A percentile compares a stretch with the other conserved stretches of the same genome.
Evolutionary conservation across 2,113 vertebrate species (phyloP).

Genomic region (Tachycineta bicolor): DNA sequence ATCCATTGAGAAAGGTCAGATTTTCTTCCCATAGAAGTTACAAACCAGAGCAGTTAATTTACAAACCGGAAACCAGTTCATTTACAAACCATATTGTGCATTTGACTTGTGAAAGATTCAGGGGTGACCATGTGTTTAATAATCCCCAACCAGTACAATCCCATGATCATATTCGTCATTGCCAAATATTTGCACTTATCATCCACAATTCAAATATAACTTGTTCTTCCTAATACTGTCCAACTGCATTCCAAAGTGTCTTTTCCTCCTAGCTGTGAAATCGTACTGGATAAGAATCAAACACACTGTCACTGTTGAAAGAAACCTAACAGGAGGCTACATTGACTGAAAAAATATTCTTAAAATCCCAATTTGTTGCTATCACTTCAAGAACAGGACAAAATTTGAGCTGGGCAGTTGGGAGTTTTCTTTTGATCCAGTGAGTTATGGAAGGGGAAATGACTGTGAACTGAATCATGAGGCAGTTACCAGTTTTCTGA

Average conservation of each 20-base stretch:
- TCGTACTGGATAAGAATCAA: not conserved
- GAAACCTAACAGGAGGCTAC: not conserved
- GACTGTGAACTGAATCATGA: not conserved
- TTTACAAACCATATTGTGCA: slow-evolving; percentile 1
- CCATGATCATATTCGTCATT: not conserved
- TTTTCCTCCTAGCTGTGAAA: not conserved
- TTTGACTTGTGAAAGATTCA: not conserved
- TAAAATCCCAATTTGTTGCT: not conserved
- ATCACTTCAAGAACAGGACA: not conserved
- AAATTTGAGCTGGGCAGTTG: not conserved
- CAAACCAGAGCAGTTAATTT: not conserved
- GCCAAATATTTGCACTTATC: not conserved
- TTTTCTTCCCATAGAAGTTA: slow-evolving; percentile 35
- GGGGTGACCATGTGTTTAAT: not conserved
- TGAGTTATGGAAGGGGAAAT: not conserved
- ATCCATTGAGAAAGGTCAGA: not conserved
- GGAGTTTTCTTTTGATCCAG: not conserved
- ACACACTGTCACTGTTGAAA: not conserved
- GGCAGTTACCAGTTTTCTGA: not conserved
- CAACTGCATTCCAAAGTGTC: not conserved
- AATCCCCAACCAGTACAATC: not conserved
- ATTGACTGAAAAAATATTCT: not conserved
- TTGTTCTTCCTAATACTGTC: not conserved
- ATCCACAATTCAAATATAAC: not conserved
- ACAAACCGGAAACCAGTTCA: not conserved